Evolutionary conservation across 2,113 vertebrate species (phyloP), one percentile per base, ranked within the genome.

Genomic region (Corythaeola cristata): DNA sequence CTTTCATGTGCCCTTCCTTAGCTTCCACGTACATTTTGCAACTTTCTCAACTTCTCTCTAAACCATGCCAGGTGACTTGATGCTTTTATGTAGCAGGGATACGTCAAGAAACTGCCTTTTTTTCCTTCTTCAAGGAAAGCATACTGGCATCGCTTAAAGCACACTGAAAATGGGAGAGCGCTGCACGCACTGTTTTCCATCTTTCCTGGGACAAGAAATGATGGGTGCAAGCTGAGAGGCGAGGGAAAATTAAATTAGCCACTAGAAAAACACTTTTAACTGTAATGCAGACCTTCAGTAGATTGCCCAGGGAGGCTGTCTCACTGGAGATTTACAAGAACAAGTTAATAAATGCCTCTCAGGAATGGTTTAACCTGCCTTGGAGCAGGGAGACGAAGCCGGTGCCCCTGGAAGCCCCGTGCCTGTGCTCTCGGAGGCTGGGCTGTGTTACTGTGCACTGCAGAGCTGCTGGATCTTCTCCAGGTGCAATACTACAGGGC

Each of bases 381-480:
- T 19, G 32, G 41, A 83, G 64, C 83, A 45, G 59, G 35, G 35
- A 39, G 21, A 49, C 45, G 12, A 6, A 27, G 17, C 27, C 2
- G 8, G 16, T 15, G 41, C 27, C 1, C 6, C 9, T n/a, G 53
- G 59, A 27, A 59, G 32, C 35, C 1, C 60, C 0, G 6, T 19
- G 53, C 7, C 33, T 6, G 15, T 6, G 64, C 26, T 41, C 30
- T 8, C n/a, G 3, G 35, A 12, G 62, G 62, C 37, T 41, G 66
- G 1, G 21, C 59, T 44, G 28, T 2, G 2, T n/a, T 32, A 19
- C 23, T 13, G 5, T 1, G 32, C 20, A 9, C 17, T 2, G 4
- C 44, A 6, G 60, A 10, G 60, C 24, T 58, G 49, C 60, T 69
- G 83, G 50, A 8, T 59, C 52, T 66, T 56, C 68, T 66, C n/a